These are phyloP conservation scores for Gryllus bimaculatus DNA, from an alignment of 1,140 invertebrate genomes.

Conservation along the genomic window DNA sequence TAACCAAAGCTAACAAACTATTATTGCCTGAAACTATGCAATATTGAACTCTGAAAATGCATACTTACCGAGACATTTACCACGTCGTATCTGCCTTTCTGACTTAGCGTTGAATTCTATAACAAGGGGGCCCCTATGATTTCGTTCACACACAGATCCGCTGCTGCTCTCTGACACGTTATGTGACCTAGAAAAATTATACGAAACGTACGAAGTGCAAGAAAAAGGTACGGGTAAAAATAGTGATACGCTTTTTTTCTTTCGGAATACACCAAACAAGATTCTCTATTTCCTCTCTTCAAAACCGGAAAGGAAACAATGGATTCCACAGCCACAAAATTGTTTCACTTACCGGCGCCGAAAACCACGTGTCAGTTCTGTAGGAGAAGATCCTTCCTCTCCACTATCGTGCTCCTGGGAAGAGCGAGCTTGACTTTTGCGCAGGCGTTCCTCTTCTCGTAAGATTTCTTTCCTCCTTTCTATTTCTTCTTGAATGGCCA, in stretches of 20 bases:
- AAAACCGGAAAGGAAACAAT: neutral
- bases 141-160: slow-evolving; percentile 41
- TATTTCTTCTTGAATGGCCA: slow-evolving; percentile 59
- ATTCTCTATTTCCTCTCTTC: neutral
- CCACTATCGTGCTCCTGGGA: neutral
- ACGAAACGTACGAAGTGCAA: neutral
- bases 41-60: neutral
- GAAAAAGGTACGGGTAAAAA: neutral
- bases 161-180: slow-evolving; percentile 35
- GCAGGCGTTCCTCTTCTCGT: slow-evolving; percentile 45
- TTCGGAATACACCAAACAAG: neutral
- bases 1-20: no score
- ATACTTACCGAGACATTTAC: slow-evolving; percentile 44
- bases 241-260: neutral
- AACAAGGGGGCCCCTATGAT: slow-evolving; percentile 40
- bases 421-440: slow-evolving; percentile 27
- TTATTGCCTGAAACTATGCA: no score
- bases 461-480: slow-evolving; percentile 53
- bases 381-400: neutral
- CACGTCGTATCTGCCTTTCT: slow-evolving; percentile 41
- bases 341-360: neutral
- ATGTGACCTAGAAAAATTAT: slow-evolving; percentile 23
- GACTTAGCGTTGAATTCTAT: slow-evolving; percentile 44
- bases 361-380: neutral
- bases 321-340: slow-evolving; percentile 8